These are phyloP conservation scores for Halesus radiatus DNA, from an alignment of 1,140 invertebrate genomes.

Conservation along the genomic window DNA sequence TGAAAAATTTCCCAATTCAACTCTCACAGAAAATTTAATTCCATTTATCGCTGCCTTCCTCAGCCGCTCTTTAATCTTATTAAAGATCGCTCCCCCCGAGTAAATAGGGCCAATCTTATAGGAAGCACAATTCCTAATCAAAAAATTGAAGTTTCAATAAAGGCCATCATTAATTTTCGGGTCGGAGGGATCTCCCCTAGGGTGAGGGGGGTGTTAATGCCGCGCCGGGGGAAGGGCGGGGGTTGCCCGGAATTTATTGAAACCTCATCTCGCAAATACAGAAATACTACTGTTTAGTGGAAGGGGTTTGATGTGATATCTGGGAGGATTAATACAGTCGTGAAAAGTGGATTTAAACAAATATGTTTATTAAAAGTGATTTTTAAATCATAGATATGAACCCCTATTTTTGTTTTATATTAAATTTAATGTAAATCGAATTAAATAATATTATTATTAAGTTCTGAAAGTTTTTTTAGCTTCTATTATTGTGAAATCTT, in stretches of 20 bases:
- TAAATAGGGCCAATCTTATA: conserved; percentile 55
- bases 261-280: not conserved
- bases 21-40: conserved; percentile 49
- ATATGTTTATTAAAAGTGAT: too few relatives aligned
- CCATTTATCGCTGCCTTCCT: conserved; percentile 55
- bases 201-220: conserved; percentile 31
- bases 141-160: conserved; percentile 71
- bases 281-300: not conserved
- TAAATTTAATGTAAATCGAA: too few relatives aligned
- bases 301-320: too few relatives aligned
- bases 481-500: too few relatives aligned
- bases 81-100: conserved; percentile 51
- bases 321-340: too few relatives aligned
- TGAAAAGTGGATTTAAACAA: too few relatives aligned
- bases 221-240: not conserved
- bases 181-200: conserved; percentile 60
- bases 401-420: too few relatives aligned
- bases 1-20: conserved; percentile 32
- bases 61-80: conserved; percentile 53
- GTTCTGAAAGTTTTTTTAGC: too few relatives aligned
- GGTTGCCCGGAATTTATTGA: not conserved
- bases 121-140: conserved; percentile 63
- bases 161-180: conserved; percentile 69
- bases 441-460: too few relatives aligned
- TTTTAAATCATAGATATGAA: too few relatives aligned